Base-by-base conservation (phyloP, 2,888 invertebrate genomes). In the Sympetrum striolatum region DNA sequence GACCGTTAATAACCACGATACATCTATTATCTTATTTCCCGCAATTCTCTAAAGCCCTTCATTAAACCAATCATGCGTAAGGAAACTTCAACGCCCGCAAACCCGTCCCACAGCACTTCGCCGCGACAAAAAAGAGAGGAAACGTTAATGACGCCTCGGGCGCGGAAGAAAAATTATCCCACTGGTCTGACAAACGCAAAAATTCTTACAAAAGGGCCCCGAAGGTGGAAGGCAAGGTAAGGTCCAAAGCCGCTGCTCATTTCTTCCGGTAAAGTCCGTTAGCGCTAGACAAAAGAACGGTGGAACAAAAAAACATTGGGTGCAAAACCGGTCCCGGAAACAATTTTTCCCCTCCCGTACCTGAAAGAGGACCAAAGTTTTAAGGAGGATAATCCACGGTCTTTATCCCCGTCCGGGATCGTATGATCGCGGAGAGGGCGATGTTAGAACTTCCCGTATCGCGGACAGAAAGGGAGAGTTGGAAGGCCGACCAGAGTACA, bases 241-340 rank as follows among this genome's bases (percentile, higher is more conserved):
- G 73, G 73, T 25, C 25, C 25, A 12, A 31, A 31, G 73, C 31
- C 25, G 73, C 2, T 73, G 73, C 2, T 73, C 73, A 73, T 73
- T 73, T 73, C 73, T 73, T 73, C 73, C 73, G 73, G 73, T 25
- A 31, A 25, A 31, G 25, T 31, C 73, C 25, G 25, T 73, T 31
- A 73, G 31, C 73, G 73, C 73, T 8, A 73, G 73, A 73, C 73
- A 73, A 73, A 73, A 31, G 73, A 73, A 31, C 12, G 14, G 15
- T 31, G 25, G 73, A 73, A 73, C 73, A 73, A 73, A 73, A 73
- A 73, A 73, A 31, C 73, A 73, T 25, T 31, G 73, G 31, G 73
- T 31, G 73, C 35, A 37, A 86, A 64, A 86, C 86, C 86, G 86
- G 86, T 86, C 86, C 60, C 86, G 58, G 86, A 60, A 86, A 86